These are phyloP conservation scores for Etia nguti DNA, from an alignment of 2,113 vertebrate genomes.

Conservation along the genomic window DNA sequence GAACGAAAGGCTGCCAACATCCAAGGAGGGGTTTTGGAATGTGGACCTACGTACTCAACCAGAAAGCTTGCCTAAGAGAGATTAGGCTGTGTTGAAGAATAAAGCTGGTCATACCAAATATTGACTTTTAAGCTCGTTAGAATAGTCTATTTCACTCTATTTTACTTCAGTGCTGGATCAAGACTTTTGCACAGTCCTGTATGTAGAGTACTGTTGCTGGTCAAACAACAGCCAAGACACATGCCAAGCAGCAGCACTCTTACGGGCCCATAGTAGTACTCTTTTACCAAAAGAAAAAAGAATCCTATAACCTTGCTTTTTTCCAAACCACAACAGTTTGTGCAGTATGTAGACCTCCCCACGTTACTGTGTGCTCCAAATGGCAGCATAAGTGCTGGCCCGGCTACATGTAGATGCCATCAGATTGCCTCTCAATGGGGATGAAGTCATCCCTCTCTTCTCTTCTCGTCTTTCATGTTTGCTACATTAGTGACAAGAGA, in stretches of 20 bases:
- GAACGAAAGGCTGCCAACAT: not conserved
- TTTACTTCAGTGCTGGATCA: not conserved
- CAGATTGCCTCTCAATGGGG: constrained; percentile 35
- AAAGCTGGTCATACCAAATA: not conserved
- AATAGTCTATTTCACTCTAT: not conserved
- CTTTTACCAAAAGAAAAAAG: not conserved
- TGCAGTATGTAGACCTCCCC: not conserved
- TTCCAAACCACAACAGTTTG: not conserved
- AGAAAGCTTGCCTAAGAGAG: not conserved
- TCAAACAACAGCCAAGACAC: not conserved
- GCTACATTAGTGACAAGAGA: constrained; percentile 67
- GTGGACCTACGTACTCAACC: not conserved
- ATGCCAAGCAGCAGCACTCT: not conserved
- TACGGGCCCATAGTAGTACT: not conserved
- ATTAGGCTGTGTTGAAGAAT: too few species aligned
- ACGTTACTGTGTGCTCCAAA: constrained; percentile 13
- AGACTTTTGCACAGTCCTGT: not conserved
- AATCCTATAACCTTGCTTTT: not conserved
- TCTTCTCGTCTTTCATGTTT: constrained; percentile 62
- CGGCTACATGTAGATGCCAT: constrained; percentile 31
- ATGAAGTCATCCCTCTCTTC: constrained; percentile 30
- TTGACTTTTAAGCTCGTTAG: not conserved
- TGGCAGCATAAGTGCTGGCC: constrained; percentile 1
- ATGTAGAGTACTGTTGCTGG: not conserved
- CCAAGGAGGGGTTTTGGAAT: not conserved